Evolutionary conservation across 2,888 invertebrate genomes (phyloP), one percentile per base, ranked within the genome.

Genomic region (Ceratothoa steindachneri): DNA sequence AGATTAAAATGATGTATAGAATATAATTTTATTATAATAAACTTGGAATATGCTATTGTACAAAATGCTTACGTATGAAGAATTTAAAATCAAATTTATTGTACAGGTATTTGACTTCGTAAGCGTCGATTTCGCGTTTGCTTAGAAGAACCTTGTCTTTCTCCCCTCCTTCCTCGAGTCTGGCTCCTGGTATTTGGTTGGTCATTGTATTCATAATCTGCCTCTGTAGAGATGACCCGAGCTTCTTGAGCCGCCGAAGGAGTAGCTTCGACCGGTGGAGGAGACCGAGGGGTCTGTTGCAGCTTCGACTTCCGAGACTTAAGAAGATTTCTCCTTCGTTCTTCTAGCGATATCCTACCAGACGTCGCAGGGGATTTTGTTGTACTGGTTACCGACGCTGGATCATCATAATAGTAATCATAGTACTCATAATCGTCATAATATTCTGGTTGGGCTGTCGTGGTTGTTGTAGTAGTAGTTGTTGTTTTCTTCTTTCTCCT

Each of bases 321-420:
- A 22, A 60, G 24, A 60, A 60, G 60, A 24, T n/a, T 24, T 24
- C 24, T 60, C 27, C 60, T n/a, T 60, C 60, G 1, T n/a, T 60
- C 60, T 60, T 60, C 22, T 22, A 3, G 1, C 2, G 60, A 24
- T 22, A 31, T 65, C 19, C 71, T 19, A 28, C 71, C 24, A 5
- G 70, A 60, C 22, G 24, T 22, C 19, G 9, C 1, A n/a, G 31
- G 15, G 12, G 65, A 12, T 41, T 41, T 31, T 51, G 71, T 15
- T 30, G 71, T 24, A 5, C 19, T 51, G 28, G 66, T 19, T 29
- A 27, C 24, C 30, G 31, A 22, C 15, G n/a, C 52, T 27, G 71
- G 51, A 65, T 60, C 60, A 66, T 71, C 65, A 29, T 71, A 67
- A n/a, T 71, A 71, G 41, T 71, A 65, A 22, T 71, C 71, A 27